phyloP scores from a whole-genome alignment of 2,113 vertebrate genomes.

The Alaudala cheleensis region DNA sequence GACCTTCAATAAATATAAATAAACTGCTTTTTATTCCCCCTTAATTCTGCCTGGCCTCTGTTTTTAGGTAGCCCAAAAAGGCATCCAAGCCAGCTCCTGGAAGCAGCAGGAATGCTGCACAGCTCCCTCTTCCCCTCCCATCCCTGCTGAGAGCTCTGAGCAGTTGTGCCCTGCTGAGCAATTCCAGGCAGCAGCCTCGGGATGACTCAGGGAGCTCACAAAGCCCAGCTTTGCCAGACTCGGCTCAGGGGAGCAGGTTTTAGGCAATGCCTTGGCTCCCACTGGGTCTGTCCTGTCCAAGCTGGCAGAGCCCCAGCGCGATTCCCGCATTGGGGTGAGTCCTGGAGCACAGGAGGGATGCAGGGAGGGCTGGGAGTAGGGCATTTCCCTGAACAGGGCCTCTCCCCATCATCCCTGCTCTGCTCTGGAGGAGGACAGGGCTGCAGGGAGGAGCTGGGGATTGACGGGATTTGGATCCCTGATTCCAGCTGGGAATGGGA shows the following conservation, averaged over 20 bases:
- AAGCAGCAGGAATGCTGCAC: not conserved
- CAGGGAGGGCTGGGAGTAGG: not conserved
- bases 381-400: conserved; percentile 2
- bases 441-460: not conserved
- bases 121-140: not conserved
- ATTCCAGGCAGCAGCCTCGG: not conserved
- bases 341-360: not conserved
- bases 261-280: not conserved
- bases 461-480: not conserved
- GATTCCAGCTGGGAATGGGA: conserved; percentile 3
- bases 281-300: not conserved
- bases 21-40: not conserved
- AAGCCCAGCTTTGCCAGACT: not conserved
- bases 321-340: fast-evolving
- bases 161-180: not conserved
- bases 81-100: fast-evolving
- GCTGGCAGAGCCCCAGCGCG: not conserved
- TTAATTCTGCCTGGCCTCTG: not conserved
- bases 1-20: not conserved
- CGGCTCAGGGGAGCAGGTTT: not conserved
- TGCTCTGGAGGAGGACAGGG: not conserved
- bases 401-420: not conserved
- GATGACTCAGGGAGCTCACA: not conserved
- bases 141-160: not conserved
- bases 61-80: not conserved